Evolutionary conservation across 2,888 invertebrate species (phyloP), one percentile per base, ranked within the genome.

Genomic region (Acanthosepion lycidas): DNA sequence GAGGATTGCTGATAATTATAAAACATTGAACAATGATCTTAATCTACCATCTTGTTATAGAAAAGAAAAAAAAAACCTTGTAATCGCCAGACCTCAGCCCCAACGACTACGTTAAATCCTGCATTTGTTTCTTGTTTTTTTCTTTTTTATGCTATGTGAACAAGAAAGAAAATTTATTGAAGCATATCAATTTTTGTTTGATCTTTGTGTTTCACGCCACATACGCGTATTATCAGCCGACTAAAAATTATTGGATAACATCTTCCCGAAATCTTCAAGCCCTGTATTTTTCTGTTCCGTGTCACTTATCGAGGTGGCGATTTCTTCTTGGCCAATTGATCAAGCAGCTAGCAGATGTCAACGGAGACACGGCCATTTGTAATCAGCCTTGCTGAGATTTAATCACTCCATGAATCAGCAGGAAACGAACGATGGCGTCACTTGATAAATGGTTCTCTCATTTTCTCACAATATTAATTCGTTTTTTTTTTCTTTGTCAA

Each of bases 391-490:
- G 78, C n/a, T 8, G n/a, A 33, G n/a, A 12, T 78, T 78, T 78
- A 78, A 78, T 78, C 78, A 78, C 78, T n/a, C n/a, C 78, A 78
- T 78, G 78, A 78, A 78, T 78, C 78, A 78, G 78, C 78, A 78
- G n/a, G 78, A 78, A n/a, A 78, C 12, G 15, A 33, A n/a, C n/a
- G 78, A 78, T 78, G n/a, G 78, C 78, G 78, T 78, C 78, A 78
- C 33, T 33, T 78, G 78, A 78, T 78, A 78, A 78, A n/a, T 78
- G 78, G 12, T n/a, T 78, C 33, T 78, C 78, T 9, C n/a, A n/a
- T 12, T n/a, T 78, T n/a, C n/a, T 78, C 33, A 78, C 15, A n/a
- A 78, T n/a, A 78, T 78, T 33, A 78, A 33, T 78, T n/a, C 78
- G 20, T 51, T 15, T 59, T 59, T 23, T 20, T 59, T 59, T 59